Percentiles rank a stretch among this genome's conserved stretches.
Evolutionary conservation across 2,113 vertebrate species (phyloP).

Genomic region (Microcebus ravelobensis): DNA sequence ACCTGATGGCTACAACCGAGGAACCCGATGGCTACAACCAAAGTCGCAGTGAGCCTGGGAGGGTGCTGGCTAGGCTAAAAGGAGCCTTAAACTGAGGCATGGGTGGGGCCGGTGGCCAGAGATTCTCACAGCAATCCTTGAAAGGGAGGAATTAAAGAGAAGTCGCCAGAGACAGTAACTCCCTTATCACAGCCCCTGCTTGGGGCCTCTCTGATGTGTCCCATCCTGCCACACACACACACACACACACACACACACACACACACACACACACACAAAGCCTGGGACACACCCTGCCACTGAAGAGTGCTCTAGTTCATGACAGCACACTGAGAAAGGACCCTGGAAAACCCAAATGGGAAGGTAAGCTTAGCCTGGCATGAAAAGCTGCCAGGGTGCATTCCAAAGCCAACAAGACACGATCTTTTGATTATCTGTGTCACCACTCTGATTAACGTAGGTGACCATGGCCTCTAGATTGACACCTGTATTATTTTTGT

Average conservation of each 20-base stretch:
- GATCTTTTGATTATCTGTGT: neutral
- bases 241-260: neutral
- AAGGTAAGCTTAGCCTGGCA: neutral
- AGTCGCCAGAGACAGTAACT: neutral
- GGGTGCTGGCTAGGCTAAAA: neutral
- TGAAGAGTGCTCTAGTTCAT: neutral
- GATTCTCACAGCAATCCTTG: neutral
- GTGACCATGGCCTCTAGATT: neutral
- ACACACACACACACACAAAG: neutral
- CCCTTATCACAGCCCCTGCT: neutral
- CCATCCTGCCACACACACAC: too few relatives aligned
- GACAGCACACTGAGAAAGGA: neutral
- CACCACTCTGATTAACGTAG: neutral
- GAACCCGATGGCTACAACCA: neutral
- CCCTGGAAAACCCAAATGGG: neutral
- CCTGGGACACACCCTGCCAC: neutral
- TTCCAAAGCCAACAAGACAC: neutral
- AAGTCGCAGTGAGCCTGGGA: neutral
- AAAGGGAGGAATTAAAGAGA: neutral
- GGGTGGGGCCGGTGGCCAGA: accelerated
- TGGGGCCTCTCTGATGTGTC: neutral
- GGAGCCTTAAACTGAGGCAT: neutral
- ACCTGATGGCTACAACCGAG: neutral
- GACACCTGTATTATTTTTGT: neutral
- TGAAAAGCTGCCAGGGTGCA: neutral